phyloP scores from a whole-genome alignment of 1,140 invertebrate species.

The Yoshiicerus persimilis region DNA sequence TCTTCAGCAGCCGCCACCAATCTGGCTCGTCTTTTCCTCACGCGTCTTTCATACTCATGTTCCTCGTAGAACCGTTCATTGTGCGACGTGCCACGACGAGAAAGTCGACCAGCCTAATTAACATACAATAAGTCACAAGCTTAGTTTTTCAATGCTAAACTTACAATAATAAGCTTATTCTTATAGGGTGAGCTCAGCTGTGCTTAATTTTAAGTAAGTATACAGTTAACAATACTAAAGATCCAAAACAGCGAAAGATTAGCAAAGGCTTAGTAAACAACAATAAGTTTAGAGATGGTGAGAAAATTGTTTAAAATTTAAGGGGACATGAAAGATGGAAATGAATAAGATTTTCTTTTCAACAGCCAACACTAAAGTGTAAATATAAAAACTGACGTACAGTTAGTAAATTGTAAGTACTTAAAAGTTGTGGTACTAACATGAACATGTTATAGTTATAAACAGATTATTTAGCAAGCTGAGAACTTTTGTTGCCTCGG shows the following conservation, averaged over 20 bases:
- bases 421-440: neutral
- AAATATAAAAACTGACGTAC: neutral
- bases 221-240: neutral
- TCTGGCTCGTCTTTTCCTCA: conserved; percentile 84
- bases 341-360: neutral
- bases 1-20: conserved; percentile 92
- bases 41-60: conserved; percentile 90
- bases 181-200: neutral
- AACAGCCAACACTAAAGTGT: neutral
- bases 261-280: neutral
- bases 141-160: neutral
- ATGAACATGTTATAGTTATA: neutral
- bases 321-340: neutral
- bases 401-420: neutral
- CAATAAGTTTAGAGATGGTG: neutral
- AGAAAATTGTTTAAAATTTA: neutral
- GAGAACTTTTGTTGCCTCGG: neutral
- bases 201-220: neutral
- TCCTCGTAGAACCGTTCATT: conserved; percentile 98
- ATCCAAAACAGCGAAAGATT: neutral
- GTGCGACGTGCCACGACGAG: conserved; percentile 80
- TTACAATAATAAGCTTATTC: neutral
- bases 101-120: conserved; percentile 46
- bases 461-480: neutral
- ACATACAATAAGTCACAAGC: conserved; percentile 5